Evolutionary conservation across 2,113 vertebrate genomes (phyloP).

Genomic region (Pseudopipra pipra): DNA sequence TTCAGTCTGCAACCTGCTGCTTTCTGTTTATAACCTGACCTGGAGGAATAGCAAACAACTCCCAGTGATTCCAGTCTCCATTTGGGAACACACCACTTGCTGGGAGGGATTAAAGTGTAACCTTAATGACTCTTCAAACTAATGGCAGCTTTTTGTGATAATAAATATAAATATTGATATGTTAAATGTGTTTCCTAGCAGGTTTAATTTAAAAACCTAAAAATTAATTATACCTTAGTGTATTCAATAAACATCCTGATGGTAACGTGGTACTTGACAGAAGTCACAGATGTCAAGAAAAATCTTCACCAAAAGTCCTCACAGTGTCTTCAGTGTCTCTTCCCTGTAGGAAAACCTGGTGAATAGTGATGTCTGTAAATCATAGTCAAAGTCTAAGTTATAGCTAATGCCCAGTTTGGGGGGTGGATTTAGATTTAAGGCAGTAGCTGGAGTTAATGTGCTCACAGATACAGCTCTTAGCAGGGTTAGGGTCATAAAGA

Average conservation of each 20-base stretch:
- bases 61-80: background rate
- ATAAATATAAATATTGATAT: background rate
- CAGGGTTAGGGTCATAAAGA: background rate
- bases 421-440: background rate
- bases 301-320: background rate
- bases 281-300: background rate
- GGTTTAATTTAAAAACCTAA: background rate
- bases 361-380: background rate
- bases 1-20: background rate
- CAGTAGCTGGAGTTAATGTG: background rate
- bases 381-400: background rate
- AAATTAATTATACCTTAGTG: background rate
- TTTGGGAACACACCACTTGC: background rate
- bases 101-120: background rate
- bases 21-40: background rate
- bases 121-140: background rate
- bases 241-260: background rate
- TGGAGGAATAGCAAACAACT: background rate
- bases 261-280: background rate
- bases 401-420: background rate
- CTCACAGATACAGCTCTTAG: background rate
- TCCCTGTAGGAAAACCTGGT: background rate
- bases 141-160: background rate
- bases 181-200: background rate
- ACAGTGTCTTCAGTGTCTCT: background rate